Conservation (phyloP, 1,140 invertebrate species). For the Meloidogyne exigua region DNA sequence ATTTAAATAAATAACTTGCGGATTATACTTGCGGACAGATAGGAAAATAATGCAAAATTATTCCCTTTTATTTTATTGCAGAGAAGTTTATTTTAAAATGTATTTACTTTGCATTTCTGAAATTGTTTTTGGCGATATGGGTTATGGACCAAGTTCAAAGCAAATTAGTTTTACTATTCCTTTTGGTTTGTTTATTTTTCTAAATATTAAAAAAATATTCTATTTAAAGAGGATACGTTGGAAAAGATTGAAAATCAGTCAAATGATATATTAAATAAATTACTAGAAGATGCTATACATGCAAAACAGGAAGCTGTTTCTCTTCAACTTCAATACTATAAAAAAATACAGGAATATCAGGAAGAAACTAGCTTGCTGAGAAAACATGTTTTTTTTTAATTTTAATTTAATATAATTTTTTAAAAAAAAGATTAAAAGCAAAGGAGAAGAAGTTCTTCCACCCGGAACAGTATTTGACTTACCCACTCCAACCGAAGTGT, state of each 20-base stretch:
- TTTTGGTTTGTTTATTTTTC: slow-evolving; percentile 19
- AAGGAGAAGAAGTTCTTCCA: slow-evolving; percentile 2
- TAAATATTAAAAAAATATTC: neutral
- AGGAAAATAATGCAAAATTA: no score
- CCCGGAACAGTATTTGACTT: slow-evolving; percentile 30
- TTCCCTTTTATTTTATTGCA: neutral
- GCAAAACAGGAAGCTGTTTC: slow-evolving; percentile 41
- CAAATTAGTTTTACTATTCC: slow-evolving; percentile 22
- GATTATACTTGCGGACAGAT: no score
- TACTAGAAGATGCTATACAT: slow-evolving; percentile 25
- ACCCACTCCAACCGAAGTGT: slow-evolving; percentile 27
- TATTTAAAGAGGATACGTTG: slow-evolving; percentile 30
- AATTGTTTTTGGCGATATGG: slow-evolving; percentile 28
- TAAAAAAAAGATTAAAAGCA: slow-evolving; percentile 32
- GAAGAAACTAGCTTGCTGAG: slow-evolving; percentile 30
- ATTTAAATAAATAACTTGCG: neutral
- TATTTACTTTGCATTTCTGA: slow-evolving; percentile 19
- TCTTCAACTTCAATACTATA: slow-evolving; percentile 32
- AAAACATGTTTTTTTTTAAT: slow-evolving; percentile 29
- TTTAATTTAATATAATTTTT: slow-evolving; percentile 14
- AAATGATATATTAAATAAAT: slow-evolving; percentile 22
- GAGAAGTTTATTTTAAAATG: slow-evolving; percentile 32
- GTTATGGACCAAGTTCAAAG: slow-evolving; percentile 21
- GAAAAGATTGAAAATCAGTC: slow-evolving; percentile 36
- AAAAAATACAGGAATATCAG: slow-evolving; percentile 41